A percentile compares a stretch with the other conserved stretches of the same genome.
These are phyloP conservation scores for Nebria brevicollis DNA, from an alignment of 2,888 invertebrate genomes.

Conservation along the genomic window DNA sequence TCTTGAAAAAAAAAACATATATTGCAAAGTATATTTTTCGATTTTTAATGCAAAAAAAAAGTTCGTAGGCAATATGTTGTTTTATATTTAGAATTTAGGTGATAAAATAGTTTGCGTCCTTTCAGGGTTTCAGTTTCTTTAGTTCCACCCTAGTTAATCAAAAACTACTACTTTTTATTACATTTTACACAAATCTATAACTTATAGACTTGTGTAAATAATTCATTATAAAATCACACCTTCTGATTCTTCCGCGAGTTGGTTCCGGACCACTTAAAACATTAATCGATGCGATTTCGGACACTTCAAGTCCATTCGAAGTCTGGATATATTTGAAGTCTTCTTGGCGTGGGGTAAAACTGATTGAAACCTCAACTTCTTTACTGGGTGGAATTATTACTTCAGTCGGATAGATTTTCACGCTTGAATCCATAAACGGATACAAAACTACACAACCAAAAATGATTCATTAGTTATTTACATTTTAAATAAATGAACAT, in stretches of 20 bases:
- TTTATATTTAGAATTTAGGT: too few relatives aligned
- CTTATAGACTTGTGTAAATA: not conserved
- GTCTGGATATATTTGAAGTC: conserved; percentile 55
- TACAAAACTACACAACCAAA: conserved; percentile 21
- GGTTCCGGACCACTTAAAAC: conserved; percentile 59
- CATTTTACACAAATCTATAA: too few relatives aligned
- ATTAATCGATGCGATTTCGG: conserved; percentile 58
- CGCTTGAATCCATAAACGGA: conserved; percentile 49
- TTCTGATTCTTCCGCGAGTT: conserved; percentile 57
- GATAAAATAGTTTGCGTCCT: too few relatives aligned
- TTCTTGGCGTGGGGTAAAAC: conserved; percentile 55
- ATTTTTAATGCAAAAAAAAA: too few relatives aligned
- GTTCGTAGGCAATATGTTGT: too few relatives aligned
- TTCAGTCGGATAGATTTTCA: conserved; percentile 56
- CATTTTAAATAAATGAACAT: not conserved
- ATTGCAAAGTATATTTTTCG: not conserved
- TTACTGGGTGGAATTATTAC: conserved; percentile 57
- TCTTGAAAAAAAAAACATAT: conserved; percentile 5
- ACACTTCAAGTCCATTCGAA: conserved; percentile 51
- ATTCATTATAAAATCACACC: conserved; percentile 36
- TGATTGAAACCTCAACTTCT: conserved; percentile 54
- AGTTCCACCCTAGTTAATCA: too few relatives aligned
- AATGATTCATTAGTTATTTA: not conserved
- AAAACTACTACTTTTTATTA: too few relatives aligned
- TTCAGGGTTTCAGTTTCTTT: too few relatives aligned